Base-by-base conservation (phyloP, 2,888 invertebrate genomes). In the Entomobrya multifasciata region DNA sequence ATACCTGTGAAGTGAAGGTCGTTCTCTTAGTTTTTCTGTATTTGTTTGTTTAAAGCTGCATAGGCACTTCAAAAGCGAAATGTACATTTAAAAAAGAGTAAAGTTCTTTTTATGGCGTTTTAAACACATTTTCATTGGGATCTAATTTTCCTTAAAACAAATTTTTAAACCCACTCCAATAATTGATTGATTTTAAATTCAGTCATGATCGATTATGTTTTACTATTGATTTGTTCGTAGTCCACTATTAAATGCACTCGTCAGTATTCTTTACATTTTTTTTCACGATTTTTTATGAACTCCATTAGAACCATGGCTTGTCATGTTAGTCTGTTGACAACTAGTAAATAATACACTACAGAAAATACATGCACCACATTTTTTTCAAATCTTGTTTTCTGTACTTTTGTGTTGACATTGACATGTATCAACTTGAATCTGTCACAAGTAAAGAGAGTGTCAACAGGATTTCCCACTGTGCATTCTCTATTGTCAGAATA, bases 381-480 rank as follows among this genome's bases (percentile, higher is more conserved):
- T 79, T 17, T 62, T 55, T 27, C 55, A n/a, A n/a, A n/a, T 22
- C 22, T 70, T 49, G 25, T 47, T 15, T 36, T 52, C 52, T 76
- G 74, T 41, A 27, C 22, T 60, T 57, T 25, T 77, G 36, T 77
- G 77, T 60, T 77, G 77, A 77, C 77, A 77, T 10, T 74, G 74
- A 74, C 74, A 70, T 70, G 70, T 70, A 70, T 81, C 55, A 81
- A 72, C 81, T 81, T 72, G 81, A 81, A 72, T 57, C 81, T 72
- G 81, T 81, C 81, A 81, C 52, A 57, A 72, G 22, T 47, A n/a
- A 74, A 22, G 4, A 36, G 36, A 74, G 74, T 74, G 74, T 74
- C 74, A 55, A 74, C 55, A 74, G 55, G n/a, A 15, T 65, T 65
- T 52, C 74, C 52, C 74, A 55, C 52, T 52, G 27, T 30, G 74